These are phyloP conservation scores for Apamea crenata DNA, from an alignment of 2,888 invertebrate species.

Conservation along the genomic window DNA sequence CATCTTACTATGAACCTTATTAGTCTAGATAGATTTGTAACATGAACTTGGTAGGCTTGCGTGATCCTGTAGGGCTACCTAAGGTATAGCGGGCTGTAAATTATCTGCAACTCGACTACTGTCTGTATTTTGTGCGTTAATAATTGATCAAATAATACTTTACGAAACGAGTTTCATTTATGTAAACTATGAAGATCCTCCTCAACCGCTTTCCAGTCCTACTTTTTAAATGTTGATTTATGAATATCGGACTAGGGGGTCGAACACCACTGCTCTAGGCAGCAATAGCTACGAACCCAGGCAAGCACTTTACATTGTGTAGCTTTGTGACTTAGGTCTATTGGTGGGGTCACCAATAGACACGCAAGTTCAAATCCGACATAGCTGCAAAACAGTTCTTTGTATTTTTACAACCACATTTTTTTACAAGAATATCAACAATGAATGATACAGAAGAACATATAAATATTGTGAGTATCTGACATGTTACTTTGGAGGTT, in stretches of 20 bases:
- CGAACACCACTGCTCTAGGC: no score
- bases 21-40: background rate
- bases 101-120: background rate
- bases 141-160: background rate
- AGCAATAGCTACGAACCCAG: background rate
- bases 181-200: background rate
- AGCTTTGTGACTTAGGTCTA: background rate
- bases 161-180: background rate
- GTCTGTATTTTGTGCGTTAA: background rate
- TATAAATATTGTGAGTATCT: background rate
- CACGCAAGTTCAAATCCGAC: background rate
- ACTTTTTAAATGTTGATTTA: background rate
- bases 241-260: no score
- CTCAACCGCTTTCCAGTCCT: background rate
- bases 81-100: background rate
- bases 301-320: background rate
- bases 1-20: background rate
- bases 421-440: background rate
- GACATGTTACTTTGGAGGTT: background rate
- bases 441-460: background rate
- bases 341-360: background rate
- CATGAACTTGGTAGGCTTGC: background rate
- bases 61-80: background rate
- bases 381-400: background rate
- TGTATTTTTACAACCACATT: background rate